Base-by-base conservation (phyloP, 2,888 invertebrate species). In the Adelphocoris suturalis region DNA sequence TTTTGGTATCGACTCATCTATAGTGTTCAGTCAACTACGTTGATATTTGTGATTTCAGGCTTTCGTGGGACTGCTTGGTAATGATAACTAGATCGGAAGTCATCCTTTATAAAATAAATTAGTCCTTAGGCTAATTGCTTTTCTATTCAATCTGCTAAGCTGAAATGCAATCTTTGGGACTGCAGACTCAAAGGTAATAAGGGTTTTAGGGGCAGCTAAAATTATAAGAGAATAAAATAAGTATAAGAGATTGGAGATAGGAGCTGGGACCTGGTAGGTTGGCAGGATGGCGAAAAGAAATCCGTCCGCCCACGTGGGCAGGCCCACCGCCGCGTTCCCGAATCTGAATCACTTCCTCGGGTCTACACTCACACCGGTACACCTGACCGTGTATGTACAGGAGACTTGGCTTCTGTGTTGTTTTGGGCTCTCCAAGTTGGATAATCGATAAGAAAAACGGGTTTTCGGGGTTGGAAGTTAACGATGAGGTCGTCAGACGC, bases 331-430 rank as follows among this genome's bases (percentile, higher is more conserved):
- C 27, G 76, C 78, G 46, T 78, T 46, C 78, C 78, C 78, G 46
- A 78, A 78, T 78, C 78, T 78, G 78, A 78, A 78, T 78, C 78
- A 78, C 78, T 78, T 78, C 78, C 78, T 78, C 46, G 27, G 68
- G 23, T n/a, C n/a, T n/a, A n/a, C n/a, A 37, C 37, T 37, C 37
- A 37, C 37, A 4, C 37, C 37, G 7, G 7, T 2, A 7, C 37
- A 7, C 37, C 68, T 0, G 23, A 19, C 23, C 68, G 3, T 37
- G 11, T 3, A 23, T 9, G 19, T 23, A 5, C 19, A 0, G 5
- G 5, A n/a, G n/a, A 57, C n/a, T 37, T 7, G 0, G 14, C 57
- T n/a, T 19, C 23, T 12, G 68, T 23, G 68, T 68, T 0, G 0
- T 4, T 68, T 3, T 23, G 68, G 11, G 0, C n/a, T 27, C 27